Evolutionary conservation across 2,888 invertebrate genomes (phyloP).

Genomic region (Drosophila anomalata): DNA sequence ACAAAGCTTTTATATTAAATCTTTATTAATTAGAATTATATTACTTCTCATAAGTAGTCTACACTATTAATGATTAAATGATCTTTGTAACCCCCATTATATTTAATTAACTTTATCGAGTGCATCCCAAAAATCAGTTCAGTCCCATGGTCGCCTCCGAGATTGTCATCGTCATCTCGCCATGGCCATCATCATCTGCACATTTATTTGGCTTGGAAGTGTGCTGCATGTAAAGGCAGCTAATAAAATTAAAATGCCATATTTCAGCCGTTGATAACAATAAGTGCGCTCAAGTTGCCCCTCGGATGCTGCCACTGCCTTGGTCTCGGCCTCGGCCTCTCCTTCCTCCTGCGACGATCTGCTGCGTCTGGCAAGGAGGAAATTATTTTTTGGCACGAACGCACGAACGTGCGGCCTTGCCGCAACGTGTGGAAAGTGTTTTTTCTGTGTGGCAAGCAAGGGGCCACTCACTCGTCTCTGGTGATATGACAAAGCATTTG

Average conservation of each 20-base stretch:
- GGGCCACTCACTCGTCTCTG: constrained; percentile 49
- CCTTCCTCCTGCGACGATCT: constrained; percentile 1
- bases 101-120: background rate
- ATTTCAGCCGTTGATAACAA: constrained; percentile 81
- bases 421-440: constrained; percentile 22
- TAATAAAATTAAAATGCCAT: constrained; percentile 80
- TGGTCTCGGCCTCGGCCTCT: background rate
- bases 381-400: constrained; percentile 79
- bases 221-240: constrained; percentile 64
- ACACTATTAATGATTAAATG: background rate
- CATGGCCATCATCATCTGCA: constrained; percentile 42
- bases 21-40: too few species aligned
- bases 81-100: background rate
- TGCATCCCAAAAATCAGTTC: background rate
- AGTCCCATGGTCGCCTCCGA: constrained; percentile 54
- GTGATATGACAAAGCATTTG: constrained; percentile 66
- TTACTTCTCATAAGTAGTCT: too few species aligned
- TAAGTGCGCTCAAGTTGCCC: constrained; percentile 77
- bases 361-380: constrained; percentile 56
- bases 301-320: constrained; percentile 32
- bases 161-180: constrained; percentile 58
- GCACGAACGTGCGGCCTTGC: constrained; percentile 63
- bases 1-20: too few species aligned
- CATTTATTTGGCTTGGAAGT: constrained; percentile 35
- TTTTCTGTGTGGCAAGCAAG: constrained; percentile 10